Percentiles rank a stretch among this genome's conserved stretches.
phyloP scores from a whole-genome alignment of 92 coral and sea anemone species.

The Siderastrea siderea region DNA sequence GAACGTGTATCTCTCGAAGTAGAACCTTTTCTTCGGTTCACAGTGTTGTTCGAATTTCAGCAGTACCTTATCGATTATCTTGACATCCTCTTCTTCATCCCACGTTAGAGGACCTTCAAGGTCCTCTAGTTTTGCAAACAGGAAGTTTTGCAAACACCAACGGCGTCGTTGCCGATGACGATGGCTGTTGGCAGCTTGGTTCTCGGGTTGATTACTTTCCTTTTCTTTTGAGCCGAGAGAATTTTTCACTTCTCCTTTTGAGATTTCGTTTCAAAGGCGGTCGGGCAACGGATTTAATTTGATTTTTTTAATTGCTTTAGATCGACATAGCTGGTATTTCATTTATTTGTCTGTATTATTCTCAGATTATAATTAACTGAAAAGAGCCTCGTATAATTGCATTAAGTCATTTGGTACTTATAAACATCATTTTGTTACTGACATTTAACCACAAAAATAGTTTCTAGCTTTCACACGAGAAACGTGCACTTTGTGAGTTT shows the following conservation, averaged over 20 bases:
- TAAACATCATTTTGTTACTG: no score
- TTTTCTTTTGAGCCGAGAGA: background rate
- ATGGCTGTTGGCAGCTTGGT: slow-evolving; percentile 44
- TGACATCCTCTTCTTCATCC: slow-evolving; percentile 56
- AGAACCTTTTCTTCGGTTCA: background rate
- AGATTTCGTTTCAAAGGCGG: background rate
- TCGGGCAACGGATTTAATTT: no score
- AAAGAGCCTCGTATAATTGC: no score
- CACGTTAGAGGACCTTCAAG: background rate
- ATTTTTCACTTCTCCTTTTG: background rate
- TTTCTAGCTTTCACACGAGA: no score
- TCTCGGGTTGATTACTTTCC: slow-evolving; percentile 35
- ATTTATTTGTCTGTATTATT: no score
- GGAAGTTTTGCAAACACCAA: slow-evolving; percentile 50
- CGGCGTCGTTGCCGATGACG: slow-evolving; percentile 56
- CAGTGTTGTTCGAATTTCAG: slow-evolving; percentile 62
- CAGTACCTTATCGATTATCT: slow-evolving; percentile 54
- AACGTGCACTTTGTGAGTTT: no score
- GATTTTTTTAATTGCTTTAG: no score
- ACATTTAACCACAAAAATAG: no score
- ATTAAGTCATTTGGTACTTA: no score
- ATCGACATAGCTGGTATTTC: no score
- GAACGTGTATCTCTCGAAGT: slow-evolving; percentile 37
- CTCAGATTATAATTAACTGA: no score
- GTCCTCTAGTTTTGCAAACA: no score